A percentile compares a stretch with the other conserved stretches of the same genome.
phyloP scores from a whole-genome alignment of 1,140 invertebrate genomes.

The Agrypnia vestita region DNA sequence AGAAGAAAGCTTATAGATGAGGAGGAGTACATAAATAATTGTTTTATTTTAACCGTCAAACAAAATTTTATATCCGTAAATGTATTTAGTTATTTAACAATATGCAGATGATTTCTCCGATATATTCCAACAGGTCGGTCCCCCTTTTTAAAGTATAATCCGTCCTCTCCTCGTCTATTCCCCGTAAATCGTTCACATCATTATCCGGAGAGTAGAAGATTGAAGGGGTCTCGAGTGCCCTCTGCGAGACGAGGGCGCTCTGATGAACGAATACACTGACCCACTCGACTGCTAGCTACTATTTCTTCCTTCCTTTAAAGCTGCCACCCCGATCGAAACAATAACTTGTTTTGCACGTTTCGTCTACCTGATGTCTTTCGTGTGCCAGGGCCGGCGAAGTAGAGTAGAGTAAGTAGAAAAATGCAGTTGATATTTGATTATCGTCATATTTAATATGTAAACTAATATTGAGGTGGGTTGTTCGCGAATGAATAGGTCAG shows the following conservation, averaged over 20 bases:
- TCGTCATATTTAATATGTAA: too few relatives aligned
- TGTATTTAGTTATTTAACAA: too few relatives aligned
- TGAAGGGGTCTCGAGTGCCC: slow-evolving; percentile 24
- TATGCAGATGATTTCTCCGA: too few relatives aligned
- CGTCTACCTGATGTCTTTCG: background rate
- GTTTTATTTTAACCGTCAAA: too few relatives aligned
- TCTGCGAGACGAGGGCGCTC: slow-evolving; percentile 28
- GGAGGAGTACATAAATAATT: too few relatives aligned
- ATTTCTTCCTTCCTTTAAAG: slow-evolving; percentile 19
- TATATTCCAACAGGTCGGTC: slow-evolving; percentile 7
- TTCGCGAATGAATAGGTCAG: too few relatives aligned
- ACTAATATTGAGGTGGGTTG: too few relatives aligned
- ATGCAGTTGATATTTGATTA: too few relatives aligned
- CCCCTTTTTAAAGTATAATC: slow-evolving; percentile 16
- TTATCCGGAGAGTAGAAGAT: slow-evolving; percentile 39
- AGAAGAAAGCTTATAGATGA: too few relatives aligned
- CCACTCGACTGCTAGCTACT: slow-evolving; percentile 37
- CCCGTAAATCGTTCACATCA: slow-evolving; percentile 41
- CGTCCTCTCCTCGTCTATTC: slow-evolving; percentile 17
- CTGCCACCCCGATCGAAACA: slow-evolving; percentile 47
- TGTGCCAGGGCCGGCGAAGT: background rate
- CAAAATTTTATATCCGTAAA: too few relatives aligned
- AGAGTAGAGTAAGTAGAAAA: too few relatives aligned
- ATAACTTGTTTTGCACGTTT: slow-evolving; percentile 44
- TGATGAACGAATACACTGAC: slow-evolving; percentile 34